Evolutionary conservation across 2,113 vertebrate genomes (phyloP), one percentile per base, ranked within the genome.

Genomic region (Ramphastos sulfuratus): DNA sequence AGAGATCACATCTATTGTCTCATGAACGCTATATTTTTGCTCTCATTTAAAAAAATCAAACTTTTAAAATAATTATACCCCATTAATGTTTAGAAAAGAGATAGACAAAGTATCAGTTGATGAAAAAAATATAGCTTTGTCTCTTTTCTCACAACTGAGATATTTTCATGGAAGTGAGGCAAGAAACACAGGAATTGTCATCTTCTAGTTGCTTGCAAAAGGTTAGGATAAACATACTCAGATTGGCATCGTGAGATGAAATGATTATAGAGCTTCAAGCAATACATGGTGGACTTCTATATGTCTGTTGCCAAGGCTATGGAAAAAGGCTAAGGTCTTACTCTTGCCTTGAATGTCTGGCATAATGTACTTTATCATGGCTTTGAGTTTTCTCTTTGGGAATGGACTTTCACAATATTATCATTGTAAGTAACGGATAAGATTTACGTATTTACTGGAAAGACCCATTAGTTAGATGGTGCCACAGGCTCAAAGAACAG

Each of bases 251-350:
- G 67, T 4, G 28, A 35, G 8, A 11, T 81, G 37, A 78, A 75
- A 46, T 8, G 4, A 67, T 54, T 50, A n/a, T 23, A 65, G n/a
- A 82, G 50, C n/a, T 82, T 69, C 59, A 80, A 64, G 60, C 50
- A 44, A 23, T 12, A 30, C 0, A 0, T 9, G 7, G 16, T n/a
- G 15, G 35, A 12, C 21, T 74, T 84, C 16, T 63, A 4, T 4
- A 15, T 33, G 0, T 27, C 27, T 69, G 21, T 48, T 69, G 23
- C 50, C 55, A 73, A 16, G 35, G 17, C 65, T 42, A 16, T 2
- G 16, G 35, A 44, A 70, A 76, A 46, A 66, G 6, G 5, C 6
- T 64, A 54, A 60, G 12, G 14, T 65, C 15, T 20, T 72, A 3
- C 23, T 84, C 55, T 60, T 69, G 10, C 58, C 71, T 75, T 61